Conservation (phyloP, 2,797 vertebrate genomes). For the Telmatherina bonti region DNA sequence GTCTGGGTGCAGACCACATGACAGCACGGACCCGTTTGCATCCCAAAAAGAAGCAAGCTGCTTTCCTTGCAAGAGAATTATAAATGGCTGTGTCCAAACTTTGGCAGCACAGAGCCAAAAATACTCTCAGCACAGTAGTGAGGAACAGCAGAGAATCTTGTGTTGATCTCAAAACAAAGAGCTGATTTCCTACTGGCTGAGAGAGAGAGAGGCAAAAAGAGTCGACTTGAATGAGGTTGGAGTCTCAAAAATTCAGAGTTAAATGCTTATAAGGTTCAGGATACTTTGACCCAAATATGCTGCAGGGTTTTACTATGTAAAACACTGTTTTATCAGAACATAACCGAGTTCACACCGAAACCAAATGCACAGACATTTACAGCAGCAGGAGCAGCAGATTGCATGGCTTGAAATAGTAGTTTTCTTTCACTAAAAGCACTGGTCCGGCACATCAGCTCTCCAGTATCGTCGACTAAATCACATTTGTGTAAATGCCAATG, state of each 20-base stretch:
- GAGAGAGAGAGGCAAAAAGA: slow-evolving; percentile 8
- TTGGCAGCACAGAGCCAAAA: slow-evolving; percentile 65
- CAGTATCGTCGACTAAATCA: slow-evolving; percentile 67
- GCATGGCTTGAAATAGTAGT: slow-evolving; percentile 45
- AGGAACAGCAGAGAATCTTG: slow-evolving; percentile 48
- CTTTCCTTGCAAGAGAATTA: slow-evolving; percentile 64
- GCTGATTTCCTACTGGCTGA: slow-evolving; percentile 40
- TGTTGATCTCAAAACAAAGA: slow-evolving; percentile 63
- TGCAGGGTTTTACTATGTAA: slow-evolving; percentile 53
- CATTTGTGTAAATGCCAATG: slow-evolving; percentile 77
- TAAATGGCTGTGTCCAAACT: slow-evolving; percentile 71
- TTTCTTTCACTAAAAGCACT: slow-evolving; percentile 57
- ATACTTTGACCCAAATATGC: slow-evolving; percentile 51
- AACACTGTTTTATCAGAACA: slow-evolving; percentile 56
- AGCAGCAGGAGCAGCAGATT: slow-evolving; percentile 61
- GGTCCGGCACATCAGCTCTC: slow-evolving; percentile 63
- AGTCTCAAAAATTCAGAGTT: slow-evolving; percentile 47
- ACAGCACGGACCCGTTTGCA: slow-evolving; percentile 43
- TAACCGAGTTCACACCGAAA: slow-evolving; percentile 44
- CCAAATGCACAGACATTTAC: slow-evolving; percentile 42
- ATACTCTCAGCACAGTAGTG: slow-evolving; percentile 56
- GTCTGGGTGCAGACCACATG: slow-evolving; percentile 36
- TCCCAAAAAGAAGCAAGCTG: slow-evolving; percentile 60
- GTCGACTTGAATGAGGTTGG: slow-evolving; percentile 27
- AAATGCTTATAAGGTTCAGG: slow-evolving; percentile 41